Evolutionary conservation across 2,888 invertebrate genomes (phyloP).

Genomic region (Cryptocephalus primarius): DNA sequence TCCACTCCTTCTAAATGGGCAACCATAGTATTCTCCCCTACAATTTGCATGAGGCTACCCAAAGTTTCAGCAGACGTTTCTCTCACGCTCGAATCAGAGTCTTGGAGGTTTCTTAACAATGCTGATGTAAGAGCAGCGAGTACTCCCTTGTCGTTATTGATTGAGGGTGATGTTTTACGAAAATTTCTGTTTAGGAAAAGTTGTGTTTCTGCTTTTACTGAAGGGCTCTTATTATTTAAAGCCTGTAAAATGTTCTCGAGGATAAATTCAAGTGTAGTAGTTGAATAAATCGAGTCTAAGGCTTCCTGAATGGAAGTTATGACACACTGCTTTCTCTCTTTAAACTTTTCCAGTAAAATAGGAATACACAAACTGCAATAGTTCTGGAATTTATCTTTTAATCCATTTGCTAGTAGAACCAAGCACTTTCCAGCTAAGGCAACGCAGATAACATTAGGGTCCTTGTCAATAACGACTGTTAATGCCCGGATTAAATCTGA

Average conservation of each 20-base stretch:
- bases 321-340: constrained; percentile 90
- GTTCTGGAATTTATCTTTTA: constrained; percentile 77
- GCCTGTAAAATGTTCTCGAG: constrained; percentile 79
- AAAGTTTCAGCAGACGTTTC: constrained; percentile 89
- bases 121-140: constrained; percentile 73
- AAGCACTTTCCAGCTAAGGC: constrained; percentile 77
- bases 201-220: constrained; percentile 78
- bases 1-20: constrained; percentile 85
- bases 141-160: constrained; percentile 79
- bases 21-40: constrained; percentile 81
- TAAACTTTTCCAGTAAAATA: constrained; percentile 86
- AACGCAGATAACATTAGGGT: constrained; percentile 89
- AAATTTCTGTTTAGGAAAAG: constrained; percentile 77
- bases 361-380: constrained; percentile 71
- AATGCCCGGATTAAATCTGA: constrained; percentile 77
- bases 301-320: constrained; percentile 80
- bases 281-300: constrained; percentile 75
- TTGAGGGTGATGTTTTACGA: constrained; percentile 65
- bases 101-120: constrained; percentile 67
- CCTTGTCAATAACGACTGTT: constrained; percentile 87
- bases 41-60: constrained; percentile 86
- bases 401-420: constrained; percentile 68
- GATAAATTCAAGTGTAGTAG: constrained; percentile 72
- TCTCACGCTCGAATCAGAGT: constrained; percentile 79
- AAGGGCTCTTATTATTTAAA: constrained; percentile 84